Base-by-base conservation (phyloP, 2,797 vertebrate genomes). In the Spinus olivaceus region DNA sequence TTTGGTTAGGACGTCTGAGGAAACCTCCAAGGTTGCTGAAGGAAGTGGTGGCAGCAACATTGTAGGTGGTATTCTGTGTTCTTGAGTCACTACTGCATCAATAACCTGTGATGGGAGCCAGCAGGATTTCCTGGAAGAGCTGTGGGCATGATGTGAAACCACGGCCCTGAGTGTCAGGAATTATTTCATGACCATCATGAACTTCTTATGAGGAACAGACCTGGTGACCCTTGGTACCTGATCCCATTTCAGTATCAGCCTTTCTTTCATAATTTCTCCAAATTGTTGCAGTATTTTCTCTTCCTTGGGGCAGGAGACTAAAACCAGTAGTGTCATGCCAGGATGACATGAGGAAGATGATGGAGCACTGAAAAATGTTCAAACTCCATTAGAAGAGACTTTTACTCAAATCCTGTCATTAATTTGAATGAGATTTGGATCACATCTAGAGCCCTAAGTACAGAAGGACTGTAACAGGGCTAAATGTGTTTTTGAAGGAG, bases 31-130 rank as follows among this genome's bases (percentile, higher is more conserved):
- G 33, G 64, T 1, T 94, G 54, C 46, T 8, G 17, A 53, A 85
- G 84, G 84, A 96, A 95, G 84, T 44, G 21, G 77, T 78, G 67
- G 84, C 82, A 88, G 94, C 79, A 94, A 61, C 27, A 14, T 0
- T 39, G 95, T 90, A 96, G 95, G 96, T 84, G 90, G 92, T 27
- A 88, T 11, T 13, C 39, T 46, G 71, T 50, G 59, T 25, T 92
- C 67, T 66, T 56, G 53, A 90, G 54, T 78, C 73, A 66, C 44
- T 49, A 30, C 10, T 76, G 73, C 23, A 25, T 90, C 91, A 94
- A 24, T 27, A 59, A 79, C 33, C 54, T 79, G 63, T 16, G 77
- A 91, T 44, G 87, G 35, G 60, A 83, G 56, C 2, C 5, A 94
- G 71, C 19, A 60, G 66, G 30, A 44, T 84, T 92, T 84, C 47